phyloP scores from a whole-genome alignment of 2,888 invertebrate genomes.

The Leptinotarsa peninsularis region DNA sequence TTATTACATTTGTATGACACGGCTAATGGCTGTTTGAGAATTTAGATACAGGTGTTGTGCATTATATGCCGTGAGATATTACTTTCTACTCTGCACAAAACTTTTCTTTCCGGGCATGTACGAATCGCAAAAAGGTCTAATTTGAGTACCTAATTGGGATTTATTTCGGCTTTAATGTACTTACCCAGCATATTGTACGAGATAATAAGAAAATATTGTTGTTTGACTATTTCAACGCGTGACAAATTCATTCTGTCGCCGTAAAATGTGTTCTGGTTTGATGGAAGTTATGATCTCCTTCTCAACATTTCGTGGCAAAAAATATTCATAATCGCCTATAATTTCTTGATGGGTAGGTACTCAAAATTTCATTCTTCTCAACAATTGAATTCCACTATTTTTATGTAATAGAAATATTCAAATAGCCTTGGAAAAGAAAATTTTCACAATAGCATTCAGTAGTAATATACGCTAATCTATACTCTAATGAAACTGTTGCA shows the following conservation, averaged over 20 bases:
- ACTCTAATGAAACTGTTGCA: no score
- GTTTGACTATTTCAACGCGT: constrained; percentile 3
- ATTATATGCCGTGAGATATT: constrained; percentile 49
- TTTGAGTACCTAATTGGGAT: constrained; percentile 40
- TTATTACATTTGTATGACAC: constrained; percentile 49
- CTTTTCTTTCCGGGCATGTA: constrained; percentile 31
- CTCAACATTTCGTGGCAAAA: no score
- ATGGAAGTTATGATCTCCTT: neutral
- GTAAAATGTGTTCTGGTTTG: neutral
- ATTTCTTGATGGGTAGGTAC: no score
- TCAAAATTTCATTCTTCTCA: no score
- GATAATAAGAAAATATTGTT: constrained; percentile 13
- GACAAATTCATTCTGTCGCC: constrained; percentile 6
- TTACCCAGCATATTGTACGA: constrained; percentile 6
- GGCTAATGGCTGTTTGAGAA: constrained; percentile 51
- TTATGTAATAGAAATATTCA: no score
- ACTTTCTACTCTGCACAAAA: constrained; percentile 37
- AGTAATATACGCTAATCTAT: no score
- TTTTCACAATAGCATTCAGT: no score
- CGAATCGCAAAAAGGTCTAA: constrained; percentile 37
- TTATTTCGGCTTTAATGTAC: constrained; percentile 32
- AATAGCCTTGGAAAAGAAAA: no score
- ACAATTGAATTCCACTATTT: no score
- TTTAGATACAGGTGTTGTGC: constrained; percentile 51
- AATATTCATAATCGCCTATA: no score